Evolutionary conservation across 2,113 vertebrate genomes (phyloP).

Genomic region (Toxotes jaculatrix): DNA sequence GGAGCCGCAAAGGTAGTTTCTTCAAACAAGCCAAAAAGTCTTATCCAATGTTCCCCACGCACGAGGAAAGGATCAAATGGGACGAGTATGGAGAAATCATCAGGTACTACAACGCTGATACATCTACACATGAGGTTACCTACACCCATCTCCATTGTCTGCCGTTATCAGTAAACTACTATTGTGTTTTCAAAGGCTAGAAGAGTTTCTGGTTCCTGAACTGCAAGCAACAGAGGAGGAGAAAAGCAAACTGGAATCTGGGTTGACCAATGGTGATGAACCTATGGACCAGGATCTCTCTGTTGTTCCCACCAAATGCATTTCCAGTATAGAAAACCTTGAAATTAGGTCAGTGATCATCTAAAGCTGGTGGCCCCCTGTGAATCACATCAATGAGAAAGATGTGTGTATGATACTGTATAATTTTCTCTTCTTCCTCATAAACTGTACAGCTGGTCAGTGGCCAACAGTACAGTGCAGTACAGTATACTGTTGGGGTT

Average conservation of each 20-base stretch:
- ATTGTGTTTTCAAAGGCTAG: constrained; percentile 84
- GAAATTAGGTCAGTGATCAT: constrained; percentile 93
- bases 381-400: neutral
- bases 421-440: neutral
- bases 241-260: constrained; percentile 95
- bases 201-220: constrained; percentile 98
- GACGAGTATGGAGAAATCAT: constrained; percentile 99
- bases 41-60: constrained; percentile 97
- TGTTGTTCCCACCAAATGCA: constrained; percentile 96
- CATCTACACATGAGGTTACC: neutral
- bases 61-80: constrained; percentile 98
- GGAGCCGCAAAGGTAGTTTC: constrained; percentile 96
- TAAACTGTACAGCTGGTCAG: neutral
- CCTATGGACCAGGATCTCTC: constrained; percentile 99
- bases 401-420: neutral
- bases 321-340: constrained; percentile 91
- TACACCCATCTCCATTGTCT: neutral
- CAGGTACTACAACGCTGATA: constrained; percentile 83
- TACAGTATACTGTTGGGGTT: neutral
- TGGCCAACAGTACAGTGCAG: neutral
- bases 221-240: constrained; percentile 98
- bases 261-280: constrained; percentile 96
- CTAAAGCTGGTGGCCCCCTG: neutral
- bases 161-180: neutral
- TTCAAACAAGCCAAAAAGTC: constrained; percentile 99